Evolutionary conservation across 2,797 vertebrate species (phyloP), one percentile per base, ranked within the genome.

Genomic region (Oryzias sinensis): DNA sequence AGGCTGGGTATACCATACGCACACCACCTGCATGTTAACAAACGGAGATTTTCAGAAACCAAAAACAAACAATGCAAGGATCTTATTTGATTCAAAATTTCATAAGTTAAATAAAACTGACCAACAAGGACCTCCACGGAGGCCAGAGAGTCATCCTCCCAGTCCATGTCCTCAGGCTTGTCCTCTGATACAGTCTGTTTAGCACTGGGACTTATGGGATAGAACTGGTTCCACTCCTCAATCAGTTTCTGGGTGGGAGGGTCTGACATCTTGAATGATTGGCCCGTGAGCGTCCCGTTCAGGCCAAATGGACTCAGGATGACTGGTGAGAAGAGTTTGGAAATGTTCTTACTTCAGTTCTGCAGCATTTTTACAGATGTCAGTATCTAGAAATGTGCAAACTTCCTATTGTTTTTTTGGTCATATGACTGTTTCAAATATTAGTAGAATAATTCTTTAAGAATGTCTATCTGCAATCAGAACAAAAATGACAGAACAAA

Each of bases 221-320:
- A 99, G 82, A 99, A 99, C 64, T 98, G 97, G 81, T 97, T 99
- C 97, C 97, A 99, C 90, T 99, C 97, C 78, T 97, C 94, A 43
- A 98, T 97, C 66, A 99, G 89, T 87, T 97, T 98, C 87, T 97
- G 94, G 14, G 97, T 99, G 4, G 96, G 94, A 41, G 94, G 96
- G 88, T 98, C 97, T 17, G 97, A 98, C 88, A 97, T 94, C 91
- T 99, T 99, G 87, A 97, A 99, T 1, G 97, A 97, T 88, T 98
- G 97, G 72, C 97, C 97, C 7, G 97, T 99, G 74, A 99, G 94
- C 0, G 95, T 98, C 59, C 97, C 97, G 74, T 96, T 99, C 84
- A 99, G 85, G 74, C 97, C 97, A 48, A 98, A 99, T 4, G 97
- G 97, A 86, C 97, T 98, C 73, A 99, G 91, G 87, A 99, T 98